Evolutionary conservation across 2,888 invertebrate species (phyloP).

Genomic region (Tipula unca): DNA sequence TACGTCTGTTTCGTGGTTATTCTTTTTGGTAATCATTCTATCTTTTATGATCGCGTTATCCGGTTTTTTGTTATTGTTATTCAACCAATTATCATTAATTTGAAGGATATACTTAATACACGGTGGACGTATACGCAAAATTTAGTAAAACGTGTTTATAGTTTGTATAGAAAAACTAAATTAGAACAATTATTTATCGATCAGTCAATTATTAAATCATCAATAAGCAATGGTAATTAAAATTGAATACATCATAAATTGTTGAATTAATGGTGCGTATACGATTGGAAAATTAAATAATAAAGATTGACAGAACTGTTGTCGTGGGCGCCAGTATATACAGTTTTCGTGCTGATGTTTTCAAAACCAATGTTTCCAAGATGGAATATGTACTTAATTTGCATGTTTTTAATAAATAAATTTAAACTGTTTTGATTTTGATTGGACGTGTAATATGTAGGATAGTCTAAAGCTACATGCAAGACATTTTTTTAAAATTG

Average conservation of each 20-base stretch:
- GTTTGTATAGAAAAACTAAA: not conserved
- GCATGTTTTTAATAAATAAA: too few species aligned
- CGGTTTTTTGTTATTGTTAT: not conserved
- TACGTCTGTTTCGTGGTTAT: not conserved
- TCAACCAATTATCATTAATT: not conserved
- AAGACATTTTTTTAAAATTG: too few species aligned
- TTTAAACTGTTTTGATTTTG: too few species aligned
- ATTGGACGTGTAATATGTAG: too few species aligned
- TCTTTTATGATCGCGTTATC: not conserved
- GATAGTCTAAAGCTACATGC: too few species aligned
- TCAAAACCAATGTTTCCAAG: not conserved
- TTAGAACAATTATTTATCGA: not conserved
- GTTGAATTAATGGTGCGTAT: not conserved
- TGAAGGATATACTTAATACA: not conserved
- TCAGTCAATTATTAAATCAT: not conserved
- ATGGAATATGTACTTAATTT: too few species aligned
- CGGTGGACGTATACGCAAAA: not conserved
- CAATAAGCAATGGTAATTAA: not conserved
- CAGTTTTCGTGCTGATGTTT: not conserved
- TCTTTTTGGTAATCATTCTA: not conserved
- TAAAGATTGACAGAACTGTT: not conserved
- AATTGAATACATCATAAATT: not conserved
- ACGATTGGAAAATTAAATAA: not conserved
- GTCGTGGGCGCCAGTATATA: not conserved
- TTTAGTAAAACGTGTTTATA: not conserved